Base-by-base conservation (phyloP, 2,888 invertebrate species). In the Orthonychiurus folsomi region DNA sequence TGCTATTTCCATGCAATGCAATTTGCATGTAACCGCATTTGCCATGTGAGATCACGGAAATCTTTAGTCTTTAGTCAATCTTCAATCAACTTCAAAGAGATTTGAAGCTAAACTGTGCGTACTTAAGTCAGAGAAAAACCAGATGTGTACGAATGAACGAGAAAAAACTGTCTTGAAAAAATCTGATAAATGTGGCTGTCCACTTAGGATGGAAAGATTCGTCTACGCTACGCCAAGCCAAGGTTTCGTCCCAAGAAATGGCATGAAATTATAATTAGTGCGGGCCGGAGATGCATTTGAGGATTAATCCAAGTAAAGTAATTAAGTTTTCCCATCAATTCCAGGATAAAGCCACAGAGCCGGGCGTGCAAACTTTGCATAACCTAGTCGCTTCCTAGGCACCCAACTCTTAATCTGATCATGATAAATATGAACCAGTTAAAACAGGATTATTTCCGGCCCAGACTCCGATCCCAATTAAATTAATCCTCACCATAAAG, bases 281-380 rank as follows among this genome's bases (percentile, higher is more conserved):
- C 5, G 37, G 15, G 9, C 37, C 37, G 9, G 15, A 37, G 15
- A 37, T 37, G 37, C 37, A 9, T 15, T 37, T 15, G 5, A 37
- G 37, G 37, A 37, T 37, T 37, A 37, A 37, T 9, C 15, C 37
- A 37, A 37, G 37, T 37, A 37, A 37, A 37, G 37, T 37, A 37
- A 37, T 37, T 37, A 37, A 37, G 37, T 37, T 37, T 37, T 37
- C 37, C 37, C 37, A 37, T 37, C 37, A 37, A 37, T 37, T 37
- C 37, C 5, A 37, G 37, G 37, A 37, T 37, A 37, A 37, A 37
- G 15, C 37, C 37, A 37, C 5, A 37, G 15, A n/a, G n/a, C 5
- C 37, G 37, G 37, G n/a, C n/a, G n/a, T n/a, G n/a, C n/a, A n/a
- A n/a, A n/a, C n/a, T n/a, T n/a, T n/a, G n/a, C n/a, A n/a, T n/a